Conservation (phyloP, 2,888 invertebrate species). For the Eumacrocentrus americanus region DNA sequence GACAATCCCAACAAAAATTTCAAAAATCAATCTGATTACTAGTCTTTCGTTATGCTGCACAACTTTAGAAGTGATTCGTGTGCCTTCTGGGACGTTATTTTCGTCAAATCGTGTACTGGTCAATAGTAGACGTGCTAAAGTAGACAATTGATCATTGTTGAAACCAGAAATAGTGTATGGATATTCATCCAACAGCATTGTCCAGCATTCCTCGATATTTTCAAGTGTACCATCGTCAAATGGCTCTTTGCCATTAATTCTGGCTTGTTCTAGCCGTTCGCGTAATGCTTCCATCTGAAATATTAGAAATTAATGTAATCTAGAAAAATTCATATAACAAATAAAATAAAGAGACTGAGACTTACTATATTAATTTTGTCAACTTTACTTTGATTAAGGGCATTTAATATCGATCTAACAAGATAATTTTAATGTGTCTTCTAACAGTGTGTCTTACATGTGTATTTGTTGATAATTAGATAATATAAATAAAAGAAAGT, state of each 20-base stretch:
- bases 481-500: too few species aligned
- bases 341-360: too few species aligned
- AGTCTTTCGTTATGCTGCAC: constrained; percentile 44
- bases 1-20: constrained; percentile 38
- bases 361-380: constrained; percentile 12
- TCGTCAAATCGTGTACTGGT: constrained; percentile 33
- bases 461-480: too few species aligned
- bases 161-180: constrained; percentile 40
- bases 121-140: constrained; percentile 41
- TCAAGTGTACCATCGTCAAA: constrained; percentile 23
- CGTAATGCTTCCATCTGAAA: too few species aligned
- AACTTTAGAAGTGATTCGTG: constrained; percentile 27
- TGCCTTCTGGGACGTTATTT: constrained; percentile 36
- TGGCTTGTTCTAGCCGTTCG: background rate
- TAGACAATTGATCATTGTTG: constrained; percentile 39
- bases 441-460: too few species aligned
- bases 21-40: constrained; percentile 37
- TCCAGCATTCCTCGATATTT: constrained; percentile 44
- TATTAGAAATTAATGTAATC: too few species aligned
- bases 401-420: constrained; percentile 46
- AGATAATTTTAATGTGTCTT: constrained; percentile 53
- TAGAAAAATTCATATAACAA: too few species aligned
- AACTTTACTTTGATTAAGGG: constrained; percentile 37
- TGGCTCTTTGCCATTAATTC: background rate
- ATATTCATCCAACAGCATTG: constrained; percentile 42